These are phyloP conservation scores for Notodonta ziczac DNA, from an alignment of 2,888 invertebrate genomes.

Conservation along the genomic window DNA sequence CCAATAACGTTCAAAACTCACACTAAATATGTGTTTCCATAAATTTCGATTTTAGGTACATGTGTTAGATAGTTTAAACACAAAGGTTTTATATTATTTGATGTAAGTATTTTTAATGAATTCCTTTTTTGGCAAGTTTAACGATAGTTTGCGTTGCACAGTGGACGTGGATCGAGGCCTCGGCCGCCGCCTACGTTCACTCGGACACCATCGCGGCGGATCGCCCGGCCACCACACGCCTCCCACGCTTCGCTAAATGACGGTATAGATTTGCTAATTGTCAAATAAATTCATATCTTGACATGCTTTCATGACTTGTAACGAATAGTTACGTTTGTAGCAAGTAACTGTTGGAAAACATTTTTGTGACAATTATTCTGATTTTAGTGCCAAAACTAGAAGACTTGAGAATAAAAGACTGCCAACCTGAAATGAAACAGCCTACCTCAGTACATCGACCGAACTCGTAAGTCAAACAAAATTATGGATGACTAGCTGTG, in stretches of 20 bases:
- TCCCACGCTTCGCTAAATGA: slow-evolving; percentile 73
- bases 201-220: slow-evolving; percentile 90
- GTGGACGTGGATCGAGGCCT: slow-evolving; percentile 86
- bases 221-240: slow-evolving; percentile 84
- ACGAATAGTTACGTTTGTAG: too few relatives aligned
- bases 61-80: not conserved
- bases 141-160: slow-evolving; percentile 39
- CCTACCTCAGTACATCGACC: slow-evolving; percentile 81
- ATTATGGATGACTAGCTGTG: slow-evolving; percentile 17
- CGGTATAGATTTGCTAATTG: slow-evolving; percentile 52
- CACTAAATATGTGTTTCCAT: too few relatives aligned
- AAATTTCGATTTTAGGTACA: too few relatives aligned
- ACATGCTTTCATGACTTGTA: not conserved
- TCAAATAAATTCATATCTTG: slow-evolving; percentile 4
- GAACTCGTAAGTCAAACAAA: slow-evolving; percentile 71
- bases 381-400: slow-evolving; percentile 78
- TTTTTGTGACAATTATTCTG: slow-evolving; percentile 15
- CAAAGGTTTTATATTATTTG: slow-evolving; percentile 3
- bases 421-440: slow-evolving; percentile 78
- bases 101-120: too few relatives aligned
- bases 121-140: not conserved
- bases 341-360: not conserved
- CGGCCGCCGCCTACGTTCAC: slow-evolving; percentile 90
- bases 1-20: too few relatives aligned
- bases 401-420: slow-evolving; percentile 84